Base-by-base conservation (phyloP, 2,888 invertebrate species). In the Diaphora mendica region DNA sequence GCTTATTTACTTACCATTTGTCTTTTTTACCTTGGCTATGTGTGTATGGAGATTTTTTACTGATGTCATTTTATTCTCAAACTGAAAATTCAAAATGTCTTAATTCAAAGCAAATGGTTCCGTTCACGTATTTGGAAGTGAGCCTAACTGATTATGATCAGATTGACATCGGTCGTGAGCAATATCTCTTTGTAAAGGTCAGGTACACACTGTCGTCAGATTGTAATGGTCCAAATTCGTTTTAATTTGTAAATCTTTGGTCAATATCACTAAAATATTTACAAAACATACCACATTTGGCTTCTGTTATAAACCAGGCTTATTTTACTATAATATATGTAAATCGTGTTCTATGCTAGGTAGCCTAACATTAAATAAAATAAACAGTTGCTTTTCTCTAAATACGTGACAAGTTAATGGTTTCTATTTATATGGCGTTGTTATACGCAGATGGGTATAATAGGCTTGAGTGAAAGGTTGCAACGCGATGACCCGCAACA, bases 401-500 rank as follows among this genome's bases (percentile, higher is more conserved):
- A 13, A 59, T 30, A 62, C 2, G 15, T 1, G 15, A 17, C 15
- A 26, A 62, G 26, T 30, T 26, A 30, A 26, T 62, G 30, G 62
- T 15, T 62, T 30, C 30, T 62, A 62, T 30, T 30, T 30, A 30
- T 17, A 62, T 17, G 30, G 62, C 62, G 30, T 30, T 30, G 17
- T 62, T 62, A 26, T 26, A 59, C 44, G 17, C 44, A 33, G 11
- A 30, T n/a, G 68, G 26, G 35, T 35, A n/a, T n/a, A 30, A 39
- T 70, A 64, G 59, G 72, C 73, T 75, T 68, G 80, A 88, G 93
- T 91, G 94, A 94, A 93, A 93, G 93, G 93, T 91, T 89, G 88
- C 77, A 78, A 85, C 86, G 90, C 91, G 92, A 92, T 94, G 93
- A 92, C 93, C 93, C 88, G 89, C 83, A 84, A 84, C 86, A 85